Evolutionary conservation across 2,797 vertebrate genomes (phyloP).

Genomic region (Hemitrygon akajei): DNA sequence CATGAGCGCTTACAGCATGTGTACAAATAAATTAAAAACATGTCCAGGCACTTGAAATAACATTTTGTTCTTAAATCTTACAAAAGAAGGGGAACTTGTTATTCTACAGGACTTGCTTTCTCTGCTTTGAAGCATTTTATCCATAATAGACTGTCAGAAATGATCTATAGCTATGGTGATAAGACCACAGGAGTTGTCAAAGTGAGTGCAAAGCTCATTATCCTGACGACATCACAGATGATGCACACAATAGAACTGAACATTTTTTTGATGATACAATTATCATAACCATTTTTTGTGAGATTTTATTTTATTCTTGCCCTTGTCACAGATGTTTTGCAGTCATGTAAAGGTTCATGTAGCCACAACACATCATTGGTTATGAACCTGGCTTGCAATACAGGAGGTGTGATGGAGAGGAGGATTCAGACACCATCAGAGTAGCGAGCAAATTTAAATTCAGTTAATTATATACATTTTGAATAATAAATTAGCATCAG

Average conservation of each 20-base stretch:
- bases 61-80: not conserved
- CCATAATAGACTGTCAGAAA: constrained; percentile 1
- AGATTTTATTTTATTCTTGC: not conserved
- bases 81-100: not conserved
- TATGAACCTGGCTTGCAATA: too few relatives aligned
- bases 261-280: not conserved
- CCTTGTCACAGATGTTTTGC: not conserved
- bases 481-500: too few relatives aligned
- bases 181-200: not conserved
- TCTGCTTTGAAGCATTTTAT: not conserved
- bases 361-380: too few relatives aligned
- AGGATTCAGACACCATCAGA: too few relatives aligned
- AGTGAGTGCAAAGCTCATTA: not conserved
- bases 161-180: not conserved
- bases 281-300: not conserved
- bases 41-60: not conserved
- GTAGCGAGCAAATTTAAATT: too few relatives aligned
- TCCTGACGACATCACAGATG: not conserved
- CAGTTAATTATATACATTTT: too few relatives aligned
- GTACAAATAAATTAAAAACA: not conserved
- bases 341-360: too few relatives aligned
- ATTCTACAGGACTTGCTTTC: not conserved
- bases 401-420: too few relatives aligned
- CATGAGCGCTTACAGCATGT: not conserved
- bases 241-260: not conserved